A percentile compares a stretch with the other conserved stretches of the same genome.
These are phyloP conservation scores for Vombatus ursinus DNA, from an alignment of 2,113 vertebrate species.

Conservation along the genomic window DNA sequence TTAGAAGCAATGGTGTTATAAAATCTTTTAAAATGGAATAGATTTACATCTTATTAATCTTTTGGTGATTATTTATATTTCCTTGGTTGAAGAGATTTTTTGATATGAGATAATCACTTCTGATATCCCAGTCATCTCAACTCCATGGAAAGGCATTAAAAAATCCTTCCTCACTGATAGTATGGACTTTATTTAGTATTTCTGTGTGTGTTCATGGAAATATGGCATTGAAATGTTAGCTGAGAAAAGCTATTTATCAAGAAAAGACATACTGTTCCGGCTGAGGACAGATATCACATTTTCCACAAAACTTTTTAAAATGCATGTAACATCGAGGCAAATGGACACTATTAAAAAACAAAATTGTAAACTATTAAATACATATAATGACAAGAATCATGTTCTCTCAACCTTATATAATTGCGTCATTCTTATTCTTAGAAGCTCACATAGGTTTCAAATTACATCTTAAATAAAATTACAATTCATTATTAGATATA, in stretches of 20 bases:
- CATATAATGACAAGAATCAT: conserved; percentile 28
- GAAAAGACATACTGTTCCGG: conserved; percentile 63
- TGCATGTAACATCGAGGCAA: conserved; percentile 24
- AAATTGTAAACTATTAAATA: conserved; percentile 44
- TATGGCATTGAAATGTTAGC: conserved; percentile 69
- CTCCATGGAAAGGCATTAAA: conserved; percentile 41
- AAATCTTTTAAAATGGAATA: conserved; percentile 22
- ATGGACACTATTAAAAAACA: conserved; percentile 42
- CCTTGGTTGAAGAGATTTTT: conserved; percentile 18
- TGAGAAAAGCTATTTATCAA: conserved; percentile 76
- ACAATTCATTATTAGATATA: neutral
- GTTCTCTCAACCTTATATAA: conserved; percentile 24
- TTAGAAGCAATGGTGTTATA: conserved; percentile 4
- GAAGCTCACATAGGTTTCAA: neutral
- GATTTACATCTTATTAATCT: neutral
- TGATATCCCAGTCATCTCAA: conserved; percentile 8
- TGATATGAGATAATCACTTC: conserved; percentile 1
- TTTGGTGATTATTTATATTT: conserved; percentile 12
- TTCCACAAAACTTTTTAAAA: conserved; percentile 49
- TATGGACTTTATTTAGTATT: conserved; percentile 66
- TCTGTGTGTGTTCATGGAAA: conserved; percentile 70
- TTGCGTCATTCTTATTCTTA: conserved; percentile 21
- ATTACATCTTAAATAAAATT: conserved; percentile 7
- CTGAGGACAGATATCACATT: conserved; percentile 39
- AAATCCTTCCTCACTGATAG: conserved; percentile 56